Conservation (phyloP, 2,113 vertebrate species). For the Neogobius melanostomus region DNA sequence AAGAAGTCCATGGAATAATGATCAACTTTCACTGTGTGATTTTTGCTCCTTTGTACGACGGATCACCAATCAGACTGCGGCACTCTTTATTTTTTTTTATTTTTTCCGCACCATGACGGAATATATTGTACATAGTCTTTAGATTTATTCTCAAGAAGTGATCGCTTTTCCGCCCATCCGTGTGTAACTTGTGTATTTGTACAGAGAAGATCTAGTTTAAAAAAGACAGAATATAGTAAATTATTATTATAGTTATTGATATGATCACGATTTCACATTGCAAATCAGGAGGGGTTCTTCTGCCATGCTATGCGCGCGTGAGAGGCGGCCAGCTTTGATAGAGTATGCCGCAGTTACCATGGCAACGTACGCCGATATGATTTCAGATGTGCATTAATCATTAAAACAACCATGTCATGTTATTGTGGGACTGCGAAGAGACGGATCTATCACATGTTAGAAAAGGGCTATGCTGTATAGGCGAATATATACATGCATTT, state of each 20-base stretch:
- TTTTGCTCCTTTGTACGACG: slow-evolving; percentile 54
- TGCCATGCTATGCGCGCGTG: slow-evolving; percentile 35
- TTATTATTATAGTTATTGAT: slow-evolving; percentile 53
- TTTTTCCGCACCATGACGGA: slow-evolving; percentile 59
- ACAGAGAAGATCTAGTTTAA: slow-evolving; percentile 78
- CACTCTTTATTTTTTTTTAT: slow-evolving; percentile 54
- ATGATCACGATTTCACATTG: slow-evolving; percentile 42
- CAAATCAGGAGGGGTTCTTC: slow-evolving; percentile 57
- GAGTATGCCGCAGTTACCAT: slow-evolving; percentile 57
- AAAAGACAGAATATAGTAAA: slow-evolving; percentile 59
- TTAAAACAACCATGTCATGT: slow-evolving; percentile 46
- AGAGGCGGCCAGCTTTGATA: slow-evolving; percentile 68
- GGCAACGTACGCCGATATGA: slow-evolving; percentile 58
- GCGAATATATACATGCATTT: slow-evolving; percentile 41
- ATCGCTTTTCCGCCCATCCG: slow-evolving; percentile 57
- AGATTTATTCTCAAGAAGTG: slow-evolving; percentile 72
- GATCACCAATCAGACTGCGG: slow-evolving; percentile 48
- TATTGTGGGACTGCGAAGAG: slow-evolving; percentile 50
- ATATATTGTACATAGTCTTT: slow-evolving; percentile 73
- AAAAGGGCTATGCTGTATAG: slow-evolving; percentile 74
- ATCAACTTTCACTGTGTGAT: slow-evolving; percentile 33
- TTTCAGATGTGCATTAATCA: slow-evolving; percentile 52
- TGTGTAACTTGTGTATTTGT: slow-evolving; percentile 75
- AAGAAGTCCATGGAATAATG: slow-evolving; percentile 45
- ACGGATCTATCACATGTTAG: slow-evolving; percentile 59